Conservation (phyloP, 2,888 invertebrate species). For the Clostera curtula region DNA sequence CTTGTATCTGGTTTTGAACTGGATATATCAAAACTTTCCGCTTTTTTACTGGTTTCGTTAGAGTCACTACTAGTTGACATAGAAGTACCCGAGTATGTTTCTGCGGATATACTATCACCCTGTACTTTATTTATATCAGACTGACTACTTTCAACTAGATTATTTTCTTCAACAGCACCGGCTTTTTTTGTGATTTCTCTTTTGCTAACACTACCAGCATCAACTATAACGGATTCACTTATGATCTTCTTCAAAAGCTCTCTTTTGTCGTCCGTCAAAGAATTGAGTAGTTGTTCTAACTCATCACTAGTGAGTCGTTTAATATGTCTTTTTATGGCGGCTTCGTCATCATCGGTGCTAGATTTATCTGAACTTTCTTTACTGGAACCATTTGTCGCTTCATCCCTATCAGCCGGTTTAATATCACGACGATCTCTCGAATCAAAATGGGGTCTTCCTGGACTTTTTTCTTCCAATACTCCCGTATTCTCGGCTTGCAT, state of each 20-base stretch:
- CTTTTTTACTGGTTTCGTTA: conserved; percentile 31
- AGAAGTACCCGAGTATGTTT: conserved; percentile 32
- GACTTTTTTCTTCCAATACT: conserved; percentile 24
- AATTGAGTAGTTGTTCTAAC: conserved; percentile 51
- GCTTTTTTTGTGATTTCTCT: conserved; percentile 66
- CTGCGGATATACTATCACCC: conserved; percentile 29
- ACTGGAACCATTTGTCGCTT: conserved; percentile 11
- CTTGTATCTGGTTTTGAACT: conserved; percentile 32
- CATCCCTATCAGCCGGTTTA: conserved; percentile 16
- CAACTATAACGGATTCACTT: conserved; percentile 26
- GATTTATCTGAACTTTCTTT: conserved; percentile 21
- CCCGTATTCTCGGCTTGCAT: conserved; percentile 33
- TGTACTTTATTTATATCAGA: conserved; percentile 50
- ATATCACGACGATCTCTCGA: conserved; percentile 43
- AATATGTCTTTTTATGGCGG: conserved; percentile 53
- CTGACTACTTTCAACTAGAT: conserved; percentile 41
- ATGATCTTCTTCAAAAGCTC: conserved; percentile 55
- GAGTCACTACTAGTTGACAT: conserved; percentile 24
- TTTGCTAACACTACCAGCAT: conserved; percentile 39
- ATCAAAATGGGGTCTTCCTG: conserved; percentile 24
- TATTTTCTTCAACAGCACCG: conserved; percentile 52
- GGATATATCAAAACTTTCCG: conserved; percentile 27
- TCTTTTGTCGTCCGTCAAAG: conserved; percentile 56
- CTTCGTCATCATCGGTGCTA: conserved; percentile 48
- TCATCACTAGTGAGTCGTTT: conserved; percentile 53